Conservation (phyloP, 2,888 invertebrate genomes). For the Strigamia transsilvanica region DNA sequence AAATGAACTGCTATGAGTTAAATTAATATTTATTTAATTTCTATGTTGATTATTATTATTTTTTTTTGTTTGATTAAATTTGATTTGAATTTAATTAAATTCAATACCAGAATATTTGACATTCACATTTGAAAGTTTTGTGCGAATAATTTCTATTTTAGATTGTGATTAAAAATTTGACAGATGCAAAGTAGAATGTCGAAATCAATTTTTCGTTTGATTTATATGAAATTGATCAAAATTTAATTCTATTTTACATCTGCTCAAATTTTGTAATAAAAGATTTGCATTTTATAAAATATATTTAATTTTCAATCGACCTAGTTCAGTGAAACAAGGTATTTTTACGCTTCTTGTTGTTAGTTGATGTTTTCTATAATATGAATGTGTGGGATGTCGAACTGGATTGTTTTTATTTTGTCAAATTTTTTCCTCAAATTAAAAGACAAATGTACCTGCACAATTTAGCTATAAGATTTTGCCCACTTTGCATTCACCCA, state of each 20-base stretch:
- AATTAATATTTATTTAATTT: not conserved
- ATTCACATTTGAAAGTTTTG: not conserved
- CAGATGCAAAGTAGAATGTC: constrained; percentile 10
- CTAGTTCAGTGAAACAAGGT: constrained; percentile 13
- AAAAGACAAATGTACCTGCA: constrained; percentile 54
- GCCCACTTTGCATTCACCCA: constrained; percentile 52
- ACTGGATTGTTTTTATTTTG: constrained; percentile 52
- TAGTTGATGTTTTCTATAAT: constrained; percentile 48
- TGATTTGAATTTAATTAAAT: not conserved
- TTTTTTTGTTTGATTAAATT: not conserved
- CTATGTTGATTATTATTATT: not conserved
- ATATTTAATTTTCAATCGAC: constrained; percentile 1
- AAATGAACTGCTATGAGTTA: constrained; percentile 34
- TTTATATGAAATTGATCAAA: not conserved
- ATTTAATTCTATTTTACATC: constrained; percentile 34
- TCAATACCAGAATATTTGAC: constrained; percentile 10
- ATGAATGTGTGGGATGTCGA: constrained; percentile 52
- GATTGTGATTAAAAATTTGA: constrained; percentile 6
- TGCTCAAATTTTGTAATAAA: constrained; percentile 29
- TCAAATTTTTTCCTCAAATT: constrained; percentile 36
- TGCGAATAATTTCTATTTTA: not conserved
- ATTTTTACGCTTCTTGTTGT: constrained; percentile 23
- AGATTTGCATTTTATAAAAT: not conserved
- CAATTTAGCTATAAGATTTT: constrained; percentile 51
- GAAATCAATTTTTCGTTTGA: constrained; percentile 4